Evolutionary conservation across 2,797 vertebrate genomes (phyloP).

Genomic region (Syngnathus rostellatus): DNA sequence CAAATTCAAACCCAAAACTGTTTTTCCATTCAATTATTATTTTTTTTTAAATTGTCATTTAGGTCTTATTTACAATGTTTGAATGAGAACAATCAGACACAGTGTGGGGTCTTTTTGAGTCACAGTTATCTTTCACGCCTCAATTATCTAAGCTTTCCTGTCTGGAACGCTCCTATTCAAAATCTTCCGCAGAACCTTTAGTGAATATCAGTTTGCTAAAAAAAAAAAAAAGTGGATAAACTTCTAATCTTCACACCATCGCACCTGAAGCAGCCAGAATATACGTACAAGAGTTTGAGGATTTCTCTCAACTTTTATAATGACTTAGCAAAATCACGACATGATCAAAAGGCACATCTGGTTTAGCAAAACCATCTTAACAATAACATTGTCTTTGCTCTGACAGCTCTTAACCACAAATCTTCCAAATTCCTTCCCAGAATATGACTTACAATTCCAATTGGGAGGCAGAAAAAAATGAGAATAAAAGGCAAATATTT

Average conservation of each 20-base stretch:
- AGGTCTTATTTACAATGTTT: neutral
- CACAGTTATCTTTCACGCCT: constrained; percentile 53
- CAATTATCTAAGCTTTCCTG: constrained; percentile 67
- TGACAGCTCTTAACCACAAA: neutral
- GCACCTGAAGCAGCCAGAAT: neutral
- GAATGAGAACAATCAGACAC: constrained; percentile 24
- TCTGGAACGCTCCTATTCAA: constrained; percentile 21
- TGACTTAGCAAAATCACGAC: neutral
- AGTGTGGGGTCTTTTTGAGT: constrained; percentile 62
- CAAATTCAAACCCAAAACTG: neutral
- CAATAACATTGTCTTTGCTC: constrained; percentile 4
- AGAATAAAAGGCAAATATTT: too few relatives aligned
- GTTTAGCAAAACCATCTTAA: neutral
- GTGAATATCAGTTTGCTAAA: constrained; percentile 52
- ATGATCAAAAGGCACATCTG: neutral
- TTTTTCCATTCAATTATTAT: neutral
- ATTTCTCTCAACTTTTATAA: neutral
- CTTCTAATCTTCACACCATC: constrained; percentile 76
- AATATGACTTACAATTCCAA: too few relatives aligned
- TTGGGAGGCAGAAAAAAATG: too few relatives aligned
- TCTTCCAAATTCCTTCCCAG: too few relatives aligned
- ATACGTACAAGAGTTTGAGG: neutral
- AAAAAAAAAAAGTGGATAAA: constrained; percentile 63
- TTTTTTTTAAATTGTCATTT: neutral
- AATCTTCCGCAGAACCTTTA: constrained; percentile 42